Evolutionary conservation across 2,797 vertebrate genomes (phyloP).

Genomic region (Neostethus bicornis): DNA sequence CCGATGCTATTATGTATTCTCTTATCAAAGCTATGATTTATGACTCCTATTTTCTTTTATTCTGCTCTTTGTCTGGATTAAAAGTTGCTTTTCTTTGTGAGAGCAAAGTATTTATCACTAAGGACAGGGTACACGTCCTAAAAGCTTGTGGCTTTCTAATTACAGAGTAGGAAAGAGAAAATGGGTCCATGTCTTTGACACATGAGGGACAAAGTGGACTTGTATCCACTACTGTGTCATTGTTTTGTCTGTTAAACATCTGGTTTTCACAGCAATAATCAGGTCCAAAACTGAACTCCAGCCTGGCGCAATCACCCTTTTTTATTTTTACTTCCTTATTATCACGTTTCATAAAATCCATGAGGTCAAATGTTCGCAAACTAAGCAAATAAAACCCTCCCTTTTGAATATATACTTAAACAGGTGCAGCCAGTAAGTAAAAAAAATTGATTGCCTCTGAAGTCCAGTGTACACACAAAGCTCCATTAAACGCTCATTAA

Average conservation of each 20-base stretch:
- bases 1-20: conserved; percentile 1
- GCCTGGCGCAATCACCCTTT: conserved; percentile 7
- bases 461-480: conserved; percentile 41
- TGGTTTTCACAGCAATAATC: conserved; percentile 47
- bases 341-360: conserved; percentile 1
- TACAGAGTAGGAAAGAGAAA: conserved; percentile 56
- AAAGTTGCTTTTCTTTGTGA: conserved; percentile 3
- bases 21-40: conserved; percentile 37
- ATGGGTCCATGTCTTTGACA: conserved; percentile 49
- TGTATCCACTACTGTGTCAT: conserved; percentile 44
- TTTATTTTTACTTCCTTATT: background rate
- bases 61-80: conserved; percentile 24
- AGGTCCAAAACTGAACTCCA: conserved; percentile 10
- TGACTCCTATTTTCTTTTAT: conserved; percentile 16
- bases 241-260: conserved; percentile 71
- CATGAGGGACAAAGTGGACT: conserved; percentile 45
- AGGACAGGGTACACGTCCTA: conserved; percentile 46
- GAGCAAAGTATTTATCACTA: conserved; percentile 43
- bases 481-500: conserved; percentile 36
- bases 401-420: conserved; percentile 23
- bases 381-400: conserved; percentile 26
- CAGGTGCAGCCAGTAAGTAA: conserved; percentile 42
- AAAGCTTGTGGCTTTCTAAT: conserved; percentile 61
- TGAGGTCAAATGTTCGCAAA: conserved; percentile 15
- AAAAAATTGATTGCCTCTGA: conserved; percentile 17